Base-by-base conservation (phyloP, 2,888 invertebrate genomes). In the Drepana falcataria region DNA sequence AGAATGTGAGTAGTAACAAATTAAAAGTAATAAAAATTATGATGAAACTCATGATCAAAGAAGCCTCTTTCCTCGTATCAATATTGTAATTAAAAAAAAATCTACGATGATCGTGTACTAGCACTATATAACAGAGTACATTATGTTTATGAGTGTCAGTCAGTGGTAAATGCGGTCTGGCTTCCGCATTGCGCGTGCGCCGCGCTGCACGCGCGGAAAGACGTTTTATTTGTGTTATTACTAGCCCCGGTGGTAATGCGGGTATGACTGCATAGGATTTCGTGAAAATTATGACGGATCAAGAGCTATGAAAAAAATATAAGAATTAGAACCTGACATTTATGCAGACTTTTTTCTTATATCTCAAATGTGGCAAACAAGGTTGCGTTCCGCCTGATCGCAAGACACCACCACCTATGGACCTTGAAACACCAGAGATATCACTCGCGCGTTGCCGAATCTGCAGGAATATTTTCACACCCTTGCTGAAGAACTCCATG, bases 181-280 rank as follows among this genome's bases (percentile, higher is more conserved):
- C 78, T 80, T 81, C 81, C 81, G 81, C 81, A 79, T 80, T 75
- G 79, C 77, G 75, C 71, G 66, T 59, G 68, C 73, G 71, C 72
- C 63, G 61, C 62, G 56, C 55, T 61, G 61, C 68, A 65, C 69
- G 67, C 69, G 65, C 59, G 55, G 58, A 66, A 63, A 65, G 53
- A 60, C 63, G 69, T 71, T 74, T 75, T 69, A 66, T 68, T 68
- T 68, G 69, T 69, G 66, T 65, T 69, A 65, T 59, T 60, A 59
- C 58, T 53, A 49, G 51, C 56, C 56, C 58, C 60, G 53, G 61
- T 71, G 60, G 66, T 67, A 55, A 56, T 56, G 52, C 35, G 53
- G 49, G 37, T 49, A 49, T 54, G 21, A 21, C 44, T 53, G 54
- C 52, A 49, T 48, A 21, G 6, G 35, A 21, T 57, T 55, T 53